Conservation (phyloP, 1,140 invertebrate species). For the Leptopilina boulardi region DNA sequence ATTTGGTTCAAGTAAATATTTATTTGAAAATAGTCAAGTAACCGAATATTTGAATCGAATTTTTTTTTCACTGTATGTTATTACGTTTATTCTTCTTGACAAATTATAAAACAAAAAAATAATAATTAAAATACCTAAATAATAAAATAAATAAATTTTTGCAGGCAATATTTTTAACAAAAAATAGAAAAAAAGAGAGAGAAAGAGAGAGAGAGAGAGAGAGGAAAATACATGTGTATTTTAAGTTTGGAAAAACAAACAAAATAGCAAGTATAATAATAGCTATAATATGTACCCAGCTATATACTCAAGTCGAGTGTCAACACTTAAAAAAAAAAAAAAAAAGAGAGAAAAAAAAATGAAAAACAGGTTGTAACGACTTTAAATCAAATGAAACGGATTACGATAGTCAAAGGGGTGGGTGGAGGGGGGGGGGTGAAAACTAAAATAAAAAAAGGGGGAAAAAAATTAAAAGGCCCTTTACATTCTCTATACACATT, state of each 20-base stretch:
- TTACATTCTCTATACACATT: slow-evolving; percentile 51
- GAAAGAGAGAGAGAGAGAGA: too few relatives aligned
- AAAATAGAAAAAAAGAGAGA: too few relatives aligned
- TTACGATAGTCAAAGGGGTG: background rate
- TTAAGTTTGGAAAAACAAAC: background rate
- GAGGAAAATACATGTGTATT: background rate
- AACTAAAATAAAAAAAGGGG: slow-evolving; percentile 41
- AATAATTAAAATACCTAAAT: too few relatives aligned
- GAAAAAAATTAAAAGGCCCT: slow-evolving; percentile 43
- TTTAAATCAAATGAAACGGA: background rate
- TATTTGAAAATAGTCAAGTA: too few relatives aligned
- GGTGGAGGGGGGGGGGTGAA: background rate
- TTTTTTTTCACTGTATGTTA: too few relatives aligned
- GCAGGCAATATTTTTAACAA: too few relatives aligned
- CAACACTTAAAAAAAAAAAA: background rate
- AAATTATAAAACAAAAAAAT: too few relatives aligned
- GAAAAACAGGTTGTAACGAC: background rate
- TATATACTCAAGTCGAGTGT: background rate
- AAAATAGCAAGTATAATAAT: background rate
- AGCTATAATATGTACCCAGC: background rate
- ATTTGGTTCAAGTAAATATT: too few relatives aligned
- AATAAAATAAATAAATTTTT: too few relatives aligned
- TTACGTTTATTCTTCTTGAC: too few relatives aligned
- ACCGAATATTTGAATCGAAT: too few relatives aligned
- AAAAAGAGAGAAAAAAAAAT: too few relatives aligned